Base-by-base conservation (phyloP, 2,797 vertebrate species). In the Crenichthys baileyi region DNA sequence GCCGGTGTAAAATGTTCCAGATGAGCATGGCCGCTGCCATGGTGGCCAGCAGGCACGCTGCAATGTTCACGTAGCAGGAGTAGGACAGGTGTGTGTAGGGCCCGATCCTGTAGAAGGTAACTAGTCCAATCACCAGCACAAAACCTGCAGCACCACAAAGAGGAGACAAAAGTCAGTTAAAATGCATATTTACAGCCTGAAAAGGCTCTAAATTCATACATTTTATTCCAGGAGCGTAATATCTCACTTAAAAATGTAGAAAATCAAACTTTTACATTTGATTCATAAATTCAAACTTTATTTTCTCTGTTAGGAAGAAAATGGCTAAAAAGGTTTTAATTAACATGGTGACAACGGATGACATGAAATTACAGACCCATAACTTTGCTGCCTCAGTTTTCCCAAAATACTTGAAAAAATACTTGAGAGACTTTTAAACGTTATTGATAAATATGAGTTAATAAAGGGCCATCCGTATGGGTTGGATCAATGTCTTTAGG, bases 51-150 rank as follows among this genome's bases (percentile, higher is more conserved):
- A 99, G 96, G 90, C 98, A 99, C 70, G 98, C 97, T 1, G 96
- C 96, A 1, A 99, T 98, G 93, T 99, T 96, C 91, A 98, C 83
- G 78, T 99, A 99, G 94, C 98, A 99, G 39, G 98, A 99, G 96
- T 97, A 98, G 3, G 98, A 98, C 81, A 99, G 94, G 84, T 93
- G 97, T 77, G 97, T 99, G 93, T 97, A 96, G 0, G 97, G 98
- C 2, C 98, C 98, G 0, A 99, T 97, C 58, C 96, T 96, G 90
- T 99, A 99, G 96, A 99, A 99, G 0, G 98, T 98, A 93, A 99
- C 98, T 31, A 99, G 92, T 50, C 98, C 98, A 0, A 99, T 99
- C 85, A 99, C 97, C 88, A 99, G 96, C 85, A 98, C 97, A 13
- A 99, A 99, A 94, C 98, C 98, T 99, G 90, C 58, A 61, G 65